Percentiles rank a stretch among this genome's conserved stretches.
These are phyloP conservation scores for Perca flavescens DNA, from an alignment of 2,113 vertebrate genomes.

Conservation along the genomic window DNA sequence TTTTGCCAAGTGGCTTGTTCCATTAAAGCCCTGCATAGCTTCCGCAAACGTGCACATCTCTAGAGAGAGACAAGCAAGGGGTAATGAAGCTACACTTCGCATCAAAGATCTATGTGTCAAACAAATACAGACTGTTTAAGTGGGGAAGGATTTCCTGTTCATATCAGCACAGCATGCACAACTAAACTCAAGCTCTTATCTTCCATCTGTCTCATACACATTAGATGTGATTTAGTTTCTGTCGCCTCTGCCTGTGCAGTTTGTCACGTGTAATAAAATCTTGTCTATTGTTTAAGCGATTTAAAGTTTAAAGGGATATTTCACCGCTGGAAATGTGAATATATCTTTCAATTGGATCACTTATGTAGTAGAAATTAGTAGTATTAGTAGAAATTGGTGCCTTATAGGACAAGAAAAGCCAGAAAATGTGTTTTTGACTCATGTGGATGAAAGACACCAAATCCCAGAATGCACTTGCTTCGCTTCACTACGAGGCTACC, in stretches of 20 bases:
- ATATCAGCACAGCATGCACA: conserved; percentile 11
- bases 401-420: too few species aligned
- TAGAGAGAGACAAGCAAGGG: background rate
- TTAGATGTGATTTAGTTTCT: conserved; percentile 9
- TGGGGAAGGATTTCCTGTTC: conserved; percentile 40
- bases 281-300: background rate
- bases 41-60: background rate
- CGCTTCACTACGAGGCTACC: too few species aligned
- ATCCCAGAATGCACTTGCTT: too few species aligned
- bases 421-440: too few species aligned
- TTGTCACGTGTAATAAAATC: background rate
- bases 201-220: conserved; percentile 26
- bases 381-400: too few species aligned
- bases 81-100: conserved; percentile 12
- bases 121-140: conserved; percentile 28
- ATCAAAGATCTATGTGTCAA: conserved; percentile 21
- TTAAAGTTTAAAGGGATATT: background rate
- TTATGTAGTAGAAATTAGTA: too few species aligned
- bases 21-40: background rate
- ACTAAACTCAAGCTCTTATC: conserved; percentile 14
- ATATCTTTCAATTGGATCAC: too few species aligned
- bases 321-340: too few species aligned
- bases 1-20: background rate
- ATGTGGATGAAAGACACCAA: too few species aligned
- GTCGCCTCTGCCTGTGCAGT: background rate